Evolutionary conservation across 2,113 vertebrate species (phyloP).

Genomic region (Zosterops japonicus): DNA sequence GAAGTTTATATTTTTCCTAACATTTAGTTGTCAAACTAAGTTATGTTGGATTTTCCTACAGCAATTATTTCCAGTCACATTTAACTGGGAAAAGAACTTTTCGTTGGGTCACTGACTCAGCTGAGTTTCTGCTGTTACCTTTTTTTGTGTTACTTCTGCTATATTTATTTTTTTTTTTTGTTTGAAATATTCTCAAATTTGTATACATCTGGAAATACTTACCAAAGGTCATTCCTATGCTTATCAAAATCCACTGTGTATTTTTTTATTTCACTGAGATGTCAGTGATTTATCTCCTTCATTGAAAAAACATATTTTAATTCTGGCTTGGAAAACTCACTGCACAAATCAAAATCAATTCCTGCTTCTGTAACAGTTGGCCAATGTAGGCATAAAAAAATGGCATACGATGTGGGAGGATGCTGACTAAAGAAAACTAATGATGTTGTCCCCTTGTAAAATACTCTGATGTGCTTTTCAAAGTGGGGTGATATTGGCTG

Average conservation of each 20-base stretch:
- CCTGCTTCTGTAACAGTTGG: neutral
- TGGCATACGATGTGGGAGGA: neutral
- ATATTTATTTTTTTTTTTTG: neutral
- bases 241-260: neutral
- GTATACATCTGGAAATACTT: neutral
- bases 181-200: neutral
- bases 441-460: neutral
- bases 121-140: neutral
- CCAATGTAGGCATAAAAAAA: neutral
- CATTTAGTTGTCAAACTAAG: neutral
- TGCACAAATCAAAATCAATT: neutral
- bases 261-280: neutral
- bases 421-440: neutral
- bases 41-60: neutral
- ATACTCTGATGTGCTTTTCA: neutral
- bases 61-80: neutral
- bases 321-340: neutral
- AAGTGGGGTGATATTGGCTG: neutral
- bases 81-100: neutral
- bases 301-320: neutral
- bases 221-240: neutral
- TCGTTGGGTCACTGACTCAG: neutral
- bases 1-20: neutral
- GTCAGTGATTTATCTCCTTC: neutral
- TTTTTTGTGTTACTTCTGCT: neutral